Conservation (phyloP, 2,113 vertebrate species). For the Sardina pilchardus region DNA sequence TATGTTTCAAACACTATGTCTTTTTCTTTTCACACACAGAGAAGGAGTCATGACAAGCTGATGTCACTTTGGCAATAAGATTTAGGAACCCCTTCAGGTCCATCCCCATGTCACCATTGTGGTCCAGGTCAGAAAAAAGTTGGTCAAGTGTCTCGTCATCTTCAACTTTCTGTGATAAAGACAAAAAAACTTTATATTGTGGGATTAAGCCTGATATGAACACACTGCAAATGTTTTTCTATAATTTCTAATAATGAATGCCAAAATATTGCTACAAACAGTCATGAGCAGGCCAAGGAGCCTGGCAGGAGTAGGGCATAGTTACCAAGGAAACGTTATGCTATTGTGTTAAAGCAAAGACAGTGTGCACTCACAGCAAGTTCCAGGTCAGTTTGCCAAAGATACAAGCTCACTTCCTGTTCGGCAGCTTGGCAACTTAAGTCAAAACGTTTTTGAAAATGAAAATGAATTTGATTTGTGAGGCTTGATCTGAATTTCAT, state of each 20-base stretch:
- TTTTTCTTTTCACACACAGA: background rate
- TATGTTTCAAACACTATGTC: background rate
- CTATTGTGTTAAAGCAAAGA: too few relatives aligned
- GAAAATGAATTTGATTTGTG: too few relatives aligned
- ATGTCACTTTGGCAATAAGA: slow-evolving; percentile 73
- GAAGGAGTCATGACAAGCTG: slow-evolving; percentile 65
- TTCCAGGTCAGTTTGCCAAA: too few relatives aligned
- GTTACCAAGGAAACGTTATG: too few relatives aligned
- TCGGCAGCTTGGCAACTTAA: too few relatives aligned
- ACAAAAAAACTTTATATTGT: background rate
- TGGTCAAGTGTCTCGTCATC: slow-evolving; percentile 64
- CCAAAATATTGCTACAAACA: background rate
- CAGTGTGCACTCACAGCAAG: too few relatives aligned
- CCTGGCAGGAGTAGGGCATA: too few relatives aligned
- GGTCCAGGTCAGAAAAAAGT: slow-evolving; percentile 70
- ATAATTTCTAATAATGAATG: background rate
- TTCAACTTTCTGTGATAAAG: slow-evolving; percentile 60
- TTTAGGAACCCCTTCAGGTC: slow-evolving; percentile 72
- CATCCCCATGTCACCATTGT: slow-evolving; percentile 70
- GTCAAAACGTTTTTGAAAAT: too few relatives aligned
- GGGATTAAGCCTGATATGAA: background rate
- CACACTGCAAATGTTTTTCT: background rate
- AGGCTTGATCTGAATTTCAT: too few relatives aligned
- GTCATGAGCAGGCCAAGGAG: too few relatives aligned
- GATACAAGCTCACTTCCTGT: too few relatives aligned